Base-by-base conservation (phyloP, 2,797 vertebrate species). In the Remorina albescens region DNA sequence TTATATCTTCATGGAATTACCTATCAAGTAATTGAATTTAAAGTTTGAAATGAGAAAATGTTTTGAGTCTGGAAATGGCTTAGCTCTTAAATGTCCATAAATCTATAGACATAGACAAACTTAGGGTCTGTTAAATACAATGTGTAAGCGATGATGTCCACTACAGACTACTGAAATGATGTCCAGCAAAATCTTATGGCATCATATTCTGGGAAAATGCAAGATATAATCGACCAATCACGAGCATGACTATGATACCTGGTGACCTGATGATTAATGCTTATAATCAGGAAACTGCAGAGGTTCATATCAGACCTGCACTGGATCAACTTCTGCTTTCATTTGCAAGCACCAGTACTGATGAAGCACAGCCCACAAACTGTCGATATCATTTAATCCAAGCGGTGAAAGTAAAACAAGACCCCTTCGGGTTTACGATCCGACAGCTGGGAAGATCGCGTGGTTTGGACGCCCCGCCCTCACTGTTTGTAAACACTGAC, bases 401-500 rank as follows among this genome's bases (percentile, higher is more conserved):
- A 55, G 39, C 39, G n/a, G 30, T 4, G 25, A 19, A 18, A 18
- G n/a, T 26, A 4, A 37, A 21, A 49, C n/a, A 10, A 25, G 16
- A 12, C 49, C 6, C 10, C 2, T 3, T 6, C n/a, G 8, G n/a
- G n/a, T 65, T 51, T 30, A 10, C 50, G 28, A 1, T 2, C 37
- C 26, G 49, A 12, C 74, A 81, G 84, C 83, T 78, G 83, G n/a
- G n/a, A 67, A 23, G 61, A 67, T 87, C 84, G 78, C 90, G 89
- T 91, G 88, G 76, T 71, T 21, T 1, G 42, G 46, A 85, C 16
- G 86, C 87, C 76, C 86, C 89, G 87, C 88, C 88, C 79, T 84
- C 89, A 0, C 58, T 85, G 89, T 92, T 93, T 91, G 89, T 91
- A 93, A 92, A 93, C 91, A 92, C 74, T 15, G 46, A 42, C 70